Evolutionary conservation across 2,797 vertebrate species (phyloP), one percentile per base, ranked within the genome.

Genomic region (Danio tinwini): DNA sequence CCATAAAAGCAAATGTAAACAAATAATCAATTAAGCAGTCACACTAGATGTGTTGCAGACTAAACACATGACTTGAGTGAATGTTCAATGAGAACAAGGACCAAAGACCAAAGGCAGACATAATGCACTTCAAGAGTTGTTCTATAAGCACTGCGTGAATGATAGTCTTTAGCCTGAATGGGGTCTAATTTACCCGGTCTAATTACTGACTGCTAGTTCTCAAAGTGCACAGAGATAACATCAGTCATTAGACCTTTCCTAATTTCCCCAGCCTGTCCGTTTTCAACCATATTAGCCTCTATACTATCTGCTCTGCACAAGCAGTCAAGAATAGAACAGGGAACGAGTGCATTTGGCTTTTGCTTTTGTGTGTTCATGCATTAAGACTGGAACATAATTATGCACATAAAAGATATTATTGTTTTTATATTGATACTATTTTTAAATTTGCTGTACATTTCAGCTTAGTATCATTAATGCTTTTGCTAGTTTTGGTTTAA

Each of bases 221-320:
- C 65, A 50, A 61, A 78, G 76, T 44, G 67, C 56, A 78, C 29
- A 62, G 16, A 50, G 76, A 78, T 78, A 71, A 17, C 67, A 78
- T 78, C 76, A 78, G 55, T 62, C 76, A 78, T 78, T 53, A 70
- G 39, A 21, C 67, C 17, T 61, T 70, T 49, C n/a, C 13, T 78
- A 71, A 78, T 78, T 78, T 71, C 45, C 29, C 37, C 75, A 59
- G 64, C 44, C 21, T 67, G 19, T 29, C 63, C 75, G 16, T 69
- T 78, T 78, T 69, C 65, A 50, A 42, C 50, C 50, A 12, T 6
- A 14, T 16, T 52, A 69, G 67, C 17, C 76, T 62, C 42, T 71
- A 52, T 53, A 63, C 53, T 45, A 71, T 71, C 45, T 42, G 45
- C 45, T 12, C 45, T 61, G 45, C 29, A 29, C 29, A 29, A 29